These are phyloP conservation scores for Callospermophilus lateralis DNA, from an alignment of 2,113 vertebrate genomes.

Conservation along the genomic window DNA sequence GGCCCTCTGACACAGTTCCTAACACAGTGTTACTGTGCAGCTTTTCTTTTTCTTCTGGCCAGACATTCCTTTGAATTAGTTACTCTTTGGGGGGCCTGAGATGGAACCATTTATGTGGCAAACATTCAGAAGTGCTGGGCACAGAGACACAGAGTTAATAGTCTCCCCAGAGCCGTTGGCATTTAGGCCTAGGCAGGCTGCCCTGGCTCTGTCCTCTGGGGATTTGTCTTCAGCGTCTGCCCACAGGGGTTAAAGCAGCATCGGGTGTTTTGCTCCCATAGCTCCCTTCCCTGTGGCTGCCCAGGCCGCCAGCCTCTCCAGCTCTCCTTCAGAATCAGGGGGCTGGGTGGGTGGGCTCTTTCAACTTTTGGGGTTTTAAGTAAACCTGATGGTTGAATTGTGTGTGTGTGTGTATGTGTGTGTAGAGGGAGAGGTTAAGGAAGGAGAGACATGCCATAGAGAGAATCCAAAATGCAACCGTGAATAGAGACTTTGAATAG, in stretches of 20 bases:
- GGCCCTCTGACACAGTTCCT: constrained; percentile 30
- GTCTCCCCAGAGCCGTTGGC: background rate
- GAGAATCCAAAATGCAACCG: background rate
- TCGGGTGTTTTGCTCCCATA: background rate
- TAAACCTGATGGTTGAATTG: background rate
- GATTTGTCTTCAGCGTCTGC: background rate
- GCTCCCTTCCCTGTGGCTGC: background rate
- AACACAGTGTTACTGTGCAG: background rate
- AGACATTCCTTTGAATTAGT: constrained; percentile 25
- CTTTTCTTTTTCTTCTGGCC: background rate
- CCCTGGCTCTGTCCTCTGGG: background rate
- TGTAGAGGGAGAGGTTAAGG: background rate
- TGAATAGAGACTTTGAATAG: background rate
- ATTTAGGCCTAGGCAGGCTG: background rate
- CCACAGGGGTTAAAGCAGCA: background rate
- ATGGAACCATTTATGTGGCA: background rate
- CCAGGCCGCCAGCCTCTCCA: background rate
- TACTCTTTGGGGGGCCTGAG: constrained; percentile 2
- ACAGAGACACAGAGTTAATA: background rate
- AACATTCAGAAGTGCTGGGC: background rate
- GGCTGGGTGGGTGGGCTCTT: background rate
- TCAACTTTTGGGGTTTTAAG: background rate
- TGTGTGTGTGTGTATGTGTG: background rate
- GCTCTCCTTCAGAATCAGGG: background rate
- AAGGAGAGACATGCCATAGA: background rate